Percentiles rank a stretch among this genome's conserved stretches.
Evolutionary conservation across 2,888 invertebrate species (phyloP).

Genomic region (Camptogramma bilineatum): DNA sequence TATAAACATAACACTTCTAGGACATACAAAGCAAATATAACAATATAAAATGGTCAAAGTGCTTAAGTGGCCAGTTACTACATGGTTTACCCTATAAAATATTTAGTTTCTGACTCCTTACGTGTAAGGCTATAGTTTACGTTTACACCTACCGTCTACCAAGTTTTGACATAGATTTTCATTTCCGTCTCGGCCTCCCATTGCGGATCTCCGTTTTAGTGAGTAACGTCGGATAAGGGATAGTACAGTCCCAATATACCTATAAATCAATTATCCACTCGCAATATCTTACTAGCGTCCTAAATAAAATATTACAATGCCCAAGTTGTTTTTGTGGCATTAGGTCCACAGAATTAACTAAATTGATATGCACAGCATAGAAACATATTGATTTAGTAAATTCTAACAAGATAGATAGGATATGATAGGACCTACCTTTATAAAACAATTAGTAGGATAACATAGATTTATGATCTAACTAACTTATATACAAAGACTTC

Average conservation of each 20-base stretch:
- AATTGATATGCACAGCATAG: background rate
- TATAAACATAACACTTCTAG: too few relatives aligned
- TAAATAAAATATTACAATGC: constrained; percentile 54
- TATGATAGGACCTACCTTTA: too few relatives aligned
- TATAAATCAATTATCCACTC: constrained; percentile 74
- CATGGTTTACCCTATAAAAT: too few relatives aligned
- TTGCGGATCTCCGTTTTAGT: constrained; percentile 69
- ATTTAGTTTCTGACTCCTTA: background rate
- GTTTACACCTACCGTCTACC: constrained; percentile 26
- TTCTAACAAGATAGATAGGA: too few relatives aligned
- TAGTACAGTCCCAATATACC: constrained; percentile 69
- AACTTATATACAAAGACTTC: too few relatives aligned
- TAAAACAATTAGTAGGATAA: too few relatives aligned
- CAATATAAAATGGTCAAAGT: too few relatives aligned
- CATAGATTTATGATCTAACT: too few relatives aligned
- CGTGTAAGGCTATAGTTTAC: background rate
- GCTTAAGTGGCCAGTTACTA: too few relatives aligned
- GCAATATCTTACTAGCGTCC: constrained; percentile 59
- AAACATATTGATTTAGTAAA: background rate
- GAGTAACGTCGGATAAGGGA: constrained; percentile 72
- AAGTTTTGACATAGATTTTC: constrained; percentile 61
- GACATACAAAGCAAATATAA: too few relatives aligned
- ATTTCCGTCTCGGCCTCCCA: constrained; percentile 59
- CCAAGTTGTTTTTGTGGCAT: background rate
- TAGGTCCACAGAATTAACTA: background rate